These are phyloP conservation scores for Montipora foliosa DNA, from an alignment of 64 coral and sea anemone genomes.

Conservation along the genomic window DNA sequence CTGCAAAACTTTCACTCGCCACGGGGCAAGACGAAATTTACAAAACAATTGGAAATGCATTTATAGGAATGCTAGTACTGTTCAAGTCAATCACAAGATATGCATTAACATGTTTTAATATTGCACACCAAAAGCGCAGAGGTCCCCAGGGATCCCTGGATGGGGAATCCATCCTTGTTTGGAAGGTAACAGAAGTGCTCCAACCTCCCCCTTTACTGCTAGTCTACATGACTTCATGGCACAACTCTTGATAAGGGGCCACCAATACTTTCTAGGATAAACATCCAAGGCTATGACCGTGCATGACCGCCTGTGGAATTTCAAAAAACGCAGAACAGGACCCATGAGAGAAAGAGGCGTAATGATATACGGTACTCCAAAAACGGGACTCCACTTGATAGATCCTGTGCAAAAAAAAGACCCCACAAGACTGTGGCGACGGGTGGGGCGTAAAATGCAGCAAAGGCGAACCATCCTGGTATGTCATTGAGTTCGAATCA, in stretches of 20 bases:
- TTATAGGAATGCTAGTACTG: not conserved
- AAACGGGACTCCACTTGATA: not conserved
- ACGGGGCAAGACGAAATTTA: not conserved
- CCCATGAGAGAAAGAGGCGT: not conserved
- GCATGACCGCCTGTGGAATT: not conserved
- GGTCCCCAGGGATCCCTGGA: constrained; percentile 28
- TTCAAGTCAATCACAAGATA: constrained; percentile 8
- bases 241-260: not conserved
- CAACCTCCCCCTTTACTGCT: constrained; percentile 2
- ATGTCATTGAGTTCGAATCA: no score
- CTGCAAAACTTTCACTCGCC: not conserved
- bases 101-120: not conserved
- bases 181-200: not conserved
- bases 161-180: constrained; percentile 45
- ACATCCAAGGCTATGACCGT: constrained; percentile 30
- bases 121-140: not conserved
- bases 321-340: not conserved
- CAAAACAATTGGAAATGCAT: not conserved
- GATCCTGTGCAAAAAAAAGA: constrained; percentile 7
- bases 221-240: not conserved
- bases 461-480: no score
- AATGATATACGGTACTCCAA: not conserved
- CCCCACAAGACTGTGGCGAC: not conserved
- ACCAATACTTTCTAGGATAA: constrained; percentile 59
- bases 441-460: not conserved